These are phyloP conservation scores for Stegodyphus mimosarum DNA, from an alignment of 1,140 invertebrate species.

Conservation along the genomic window DNA sequence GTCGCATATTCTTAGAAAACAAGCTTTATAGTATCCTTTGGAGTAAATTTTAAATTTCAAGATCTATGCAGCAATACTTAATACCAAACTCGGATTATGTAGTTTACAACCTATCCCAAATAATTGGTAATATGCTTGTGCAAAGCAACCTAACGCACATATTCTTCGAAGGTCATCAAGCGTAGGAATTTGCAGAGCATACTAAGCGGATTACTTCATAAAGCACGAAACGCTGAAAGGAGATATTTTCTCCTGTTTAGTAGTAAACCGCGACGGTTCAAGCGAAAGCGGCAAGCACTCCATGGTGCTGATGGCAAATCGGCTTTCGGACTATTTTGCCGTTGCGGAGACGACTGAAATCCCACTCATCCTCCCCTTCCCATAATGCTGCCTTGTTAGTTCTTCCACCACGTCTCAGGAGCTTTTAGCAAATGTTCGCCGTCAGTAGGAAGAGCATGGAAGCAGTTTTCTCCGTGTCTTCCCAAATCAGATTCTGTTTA, in stretches of 20 bases:
- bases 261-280: conserved; percentile 16
- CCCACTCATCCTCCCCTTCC: no score
- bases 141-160: not conserved
- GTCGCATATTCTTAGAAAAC: no score
- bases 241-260: conserved; percentile 12
- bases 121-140: not conserved
- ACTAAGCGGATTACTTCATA: conserved; percentile 39
- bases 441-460: no score
- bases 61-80: no score
- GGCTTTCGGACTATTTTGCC: not conserved
- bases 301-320: not conserved
- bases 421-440: no score
- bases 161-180: no score
- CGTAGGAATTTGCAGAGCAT: not conserved
- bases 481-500: conserved; percentile 55
- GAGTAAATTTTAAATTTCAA: no score
- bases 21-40: no score
- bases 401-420: no score
- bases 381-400: no score
- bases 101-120: not conserved
- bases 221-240: conserved; percentile 18
- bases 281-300: not conserved
- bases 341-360: not conserved
- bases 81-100: no score
- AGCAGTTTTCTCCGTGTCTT: no score